A percentile compares a stretch with the other conserved stretches of the same genome.
Conservation (phyloP, 2,797 vertebrate genomes). For the Thunnus albacares region DNA sequence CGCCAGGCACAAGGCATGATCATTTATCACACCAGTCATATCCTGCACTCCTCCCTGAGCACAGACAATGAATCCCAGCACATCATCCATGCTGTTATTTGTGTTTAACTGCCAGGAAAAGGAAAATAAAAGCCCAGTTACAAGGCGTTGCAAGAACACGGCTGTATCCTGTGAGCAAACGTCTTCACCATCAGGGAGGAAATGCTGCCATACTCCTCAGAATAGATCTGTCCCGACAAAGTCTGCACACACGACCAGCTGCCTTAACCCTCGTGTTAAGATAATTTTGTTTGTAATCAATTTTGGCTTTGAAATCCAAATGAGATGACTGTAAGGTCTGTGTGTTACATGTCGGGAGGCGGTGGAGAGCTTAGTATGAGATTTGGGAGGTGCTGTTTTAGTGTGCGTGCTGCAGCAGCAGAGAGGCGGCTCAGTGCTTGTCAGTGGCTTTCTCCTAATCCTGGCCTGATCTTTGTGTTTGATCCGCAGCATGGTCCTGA, state of each 20-base stretch:
- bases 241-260: slow-evolving; percentile 10
- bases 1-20: slow-evolving; percentile 71
- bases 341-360: slow-evolving; percentile 69
- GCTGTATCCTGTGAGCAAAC: slow-evolving; percentile 77
- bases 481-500: slow-evolving; percentile 87
- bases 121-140: slow-evolving; percentile 80
- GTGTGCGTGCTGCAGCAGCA: slow-evolving; percentile 68
- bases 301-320: slow-evolving; percentile 81
- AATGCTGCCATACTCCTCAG: slow-evolving; percentile 50
- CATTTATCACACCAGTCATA: slow-evolving; percentile 85
- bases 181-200: slow-evolving; percentile 68
- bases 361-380: slow-evolving; percentile 80
- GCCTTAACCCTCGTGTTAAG: slow-evolving; percentile 47
- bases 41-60: slow-evolving; percentile 80
- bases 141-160: slow-evolving; percentile 68
- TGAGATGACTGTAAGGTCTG: slow-evolving; percentile 73
- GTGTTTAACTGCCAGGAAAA: slow-evolving; percentile 84
- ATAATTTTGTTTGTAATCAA: slow-evolving; percentile 77
- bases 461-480: slow-evolving; percentile 89
- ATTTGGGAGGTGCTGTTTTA: slow-evolving; percentile 70
- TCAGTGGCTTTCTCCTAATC: slow-evolving; percentile 89
- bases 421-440: slow-evolving; percentile 76
- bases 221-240: slow-evolving; percentile 56
- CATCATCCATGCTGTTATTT: slow-evolving; percentile 83
- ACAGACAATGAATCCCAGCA: slow-evolving; percentile 76